phyloP scores from a whole-genome alignment of 2,888 invertebrate species.

The Eupithecia inturbata region DNA sequence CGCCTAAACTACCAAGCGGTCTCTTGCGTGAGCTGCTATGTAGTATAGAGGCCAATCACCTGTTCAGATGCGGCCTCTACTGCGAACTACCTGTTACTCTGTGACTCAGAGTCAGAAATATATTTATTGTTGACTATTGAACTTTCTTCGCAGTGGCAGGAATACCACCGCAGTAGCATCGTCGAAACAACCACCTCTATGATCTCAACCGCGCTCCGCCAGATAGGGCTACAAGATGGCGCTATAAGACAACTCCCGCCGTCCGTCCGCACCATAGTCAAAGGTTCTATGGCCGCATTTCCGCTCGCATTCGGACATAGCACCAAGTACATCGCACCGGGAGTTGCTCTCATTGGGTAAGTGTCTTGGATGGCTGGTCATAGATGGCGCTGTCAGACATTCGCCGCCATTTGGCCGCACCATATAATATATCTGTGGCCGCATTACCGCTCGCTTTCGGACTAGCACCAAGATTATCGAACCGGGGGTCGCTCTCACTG shows the following conservation, averaged over 20 bases:
- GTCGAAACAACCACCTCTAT: constrained; percentile 84
- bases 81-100: background rate
- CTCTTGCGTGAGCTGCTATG: too few species aligned
- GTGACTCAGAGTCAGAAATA: background rate
- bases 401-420: constrained; percentile 82
- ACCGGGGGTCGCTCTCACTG: constrained; percentile 86
- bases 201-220: constrained; percentile 71
- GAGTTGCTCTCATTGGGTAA: constrained; percentile 95
- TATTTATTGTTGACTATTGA: background rate
- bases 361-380: constrained; percentile 35
- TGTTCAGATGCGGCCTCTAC: background rate
- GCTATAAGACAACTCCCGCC: constrained; percentile 87
- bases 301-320: constrained; percentile 97
- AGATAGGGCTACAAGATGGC: constrained; percentile 73
- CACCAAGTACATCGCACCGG: constrained; percentile 91
- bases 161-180: constrained; percentile 79
- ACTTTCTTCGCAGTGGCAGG: constrained; percentile 82
- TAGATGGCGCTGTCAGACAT: constrained; percentile 58
- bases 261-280: constrained; percentile 83
- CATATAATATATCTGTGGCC: constrained; percentile 88
- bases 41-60: too few species aligned
- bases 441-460: constrained; percentile 87
- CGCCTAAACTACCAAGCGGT: background rate
- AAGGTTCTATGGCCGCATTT: constrained; percentile 92
- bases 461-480: too few species aligned